phyloP scores from a whole-genome alignment of 2,888 invertebrate species.

The Dinocampus coccinellae region DNA sequence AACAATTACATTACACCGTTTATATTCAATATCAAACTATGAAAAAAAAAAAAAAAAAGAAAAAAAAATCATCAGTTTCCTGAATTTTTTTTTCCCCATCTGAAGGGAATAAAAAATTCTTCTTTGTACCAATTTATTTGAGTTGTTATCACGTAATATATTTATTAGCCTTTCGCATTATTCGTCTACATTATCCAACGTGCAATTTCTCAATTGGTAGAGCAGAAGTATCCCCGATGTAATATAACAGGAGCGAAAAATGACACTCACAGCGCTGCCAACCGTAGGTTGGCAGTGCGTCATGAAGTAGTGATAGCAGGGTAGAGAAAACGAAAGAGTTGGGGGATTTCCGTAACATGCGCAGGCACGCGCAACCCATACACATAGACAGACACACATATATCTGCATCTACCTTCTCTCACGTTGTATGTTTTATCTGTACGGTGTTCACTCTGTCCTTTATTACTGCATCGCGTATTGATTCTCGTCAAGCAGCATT shows the following conservation, averaged over 20 bases:
- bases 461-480: conserved; percentile 3
- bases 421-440: not conserved
- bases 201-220: not conserved
- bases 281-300: not conserved
- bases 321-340: not conserved
- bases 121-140: not conserved
- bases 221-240: not conserved
- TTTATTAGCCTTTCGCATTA: not conserved
- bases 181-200: not conserved
- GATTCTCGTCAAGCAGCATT: not conserved
- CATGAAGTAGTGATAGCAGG: not conserved
- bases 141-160: not conserved
- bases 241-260: not conserved
- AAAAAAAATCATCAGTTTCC: not conserved
- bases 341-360: conserved; percentile 1
- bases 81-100: not conserved
- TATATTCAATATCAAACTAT: too few species aligned
- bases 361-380: not conserved
- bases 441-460: not conserved
- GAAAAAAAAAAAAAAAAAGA: too few species aligned
- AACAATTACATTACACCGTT: too few species aligned
- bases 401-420: not conserved
- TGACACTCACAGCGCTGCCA: not conserved
- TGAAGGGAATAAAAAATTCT: too few species aligned
- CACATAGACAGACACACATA: too few species aligned